Conservation (phyloP, 2,797 vertebrate species). For the Pseudochirops corinnae region DNA sequence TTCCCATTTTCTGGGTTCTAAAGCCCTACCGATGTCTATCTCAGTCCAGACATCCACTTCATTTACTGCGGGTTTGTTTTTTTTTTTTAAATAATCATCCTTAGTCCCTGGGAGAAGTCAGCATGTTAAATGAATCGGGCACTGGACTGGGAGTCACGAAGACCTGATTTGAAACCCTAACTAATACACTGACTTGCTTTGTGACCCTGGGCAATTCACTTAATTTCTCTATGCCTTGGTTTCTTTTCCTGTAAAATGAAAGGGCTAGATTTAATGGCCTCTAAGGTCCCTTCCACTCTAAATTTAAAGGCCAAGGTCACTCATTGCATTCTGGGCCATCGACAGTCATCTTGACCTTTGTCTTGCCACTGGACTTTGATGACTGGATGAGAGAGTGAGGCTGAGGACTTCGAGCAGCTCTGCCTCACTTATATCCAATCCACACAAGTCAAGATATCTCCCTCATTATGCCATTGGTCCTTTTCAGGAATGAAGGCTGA, state of each 20-base stretch:
- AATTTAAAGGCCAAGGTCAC: neutral
- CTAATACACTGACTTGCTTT: neutral
- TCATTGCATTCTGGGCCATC: neutral
- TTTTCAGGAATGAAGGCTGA: neutral
- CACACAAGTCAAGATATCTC: neutral
- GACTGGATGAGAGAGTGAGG: neutral
- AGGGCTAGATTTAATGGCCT: neutral
- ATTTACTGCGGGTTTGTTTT: neutral
- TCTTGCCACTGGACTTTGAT: neutral
- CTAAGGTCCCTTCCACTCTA: neutral
- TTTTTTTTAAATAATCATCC: neutral
- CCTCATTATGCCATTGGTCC: neutral
- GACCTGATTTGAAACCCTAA: neutral
- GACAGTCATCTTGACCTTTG: neutral
- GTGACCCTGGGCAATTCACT: neutral
- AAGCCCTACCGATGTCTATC: neutral
- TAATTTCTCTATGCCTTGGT: neutral
- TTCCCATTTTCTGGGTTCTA: neutral
- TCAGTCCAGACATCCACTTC: neutral
- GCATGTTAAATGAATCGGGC: neutral
- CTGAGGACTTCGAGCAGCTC: neutral
- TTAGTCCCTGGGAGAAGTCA: neutral
- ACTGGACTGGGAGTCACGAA: neutral
- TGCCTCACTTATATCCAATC: neutral
- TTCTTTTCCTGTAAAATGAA: neutral